A percentile compares a stretch with the other conserved stretches of the same genome.
These are phyloP conservation scores for Bos javanicus DNA, from an alignment of 2,113 vertebrate genomes.

Conservation along the genomic window DNA sequence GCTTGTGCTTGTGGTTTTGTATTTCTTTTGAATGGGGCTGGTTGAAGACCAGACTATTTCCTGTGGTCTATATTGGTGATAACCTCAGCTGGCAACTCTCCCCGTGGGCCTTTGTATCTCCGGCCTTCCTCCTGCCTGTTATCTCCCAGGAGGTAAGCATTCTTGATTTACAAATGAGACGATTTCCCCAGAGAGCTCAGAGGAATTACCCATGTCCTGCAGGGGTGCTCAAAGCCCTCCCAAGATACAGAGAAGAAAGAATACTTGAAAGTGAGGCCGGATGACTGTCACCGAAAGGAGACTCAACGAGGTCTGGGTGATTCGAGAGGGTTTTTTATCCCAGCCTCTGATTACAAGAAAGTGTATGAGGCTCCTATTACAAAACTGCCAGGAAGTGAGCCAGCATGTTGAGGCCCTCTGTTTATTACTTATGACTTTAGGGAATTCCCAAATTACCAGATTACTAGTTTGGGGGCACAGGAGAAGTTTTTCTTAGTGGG, in stretches of 20 bases:
- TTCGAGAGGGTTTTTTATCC: neutral
- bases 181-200: neutral
- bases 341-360: constrained; percentile 18
- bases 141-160: neutral
- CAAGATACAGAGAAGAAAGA: neutral
- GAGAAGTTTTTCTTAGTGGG: neutral
- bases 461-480: neutral
- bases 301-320: neutral
- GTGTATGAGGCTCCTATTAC: neutral
- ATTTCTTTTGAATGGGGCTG: neutral
- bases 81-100: neutral
- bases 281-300: neutral
- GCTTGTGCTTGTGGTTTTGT: neutral
- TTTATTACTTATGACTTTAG: neutral
- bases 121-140: neutral
- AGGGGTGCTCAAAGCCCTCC: neutral
- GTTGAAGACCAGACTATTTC: neutral
- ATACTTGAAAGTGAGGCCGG: neutral
- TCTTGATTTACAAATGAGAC: neutral
- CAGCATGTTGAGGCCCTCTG: neutral
- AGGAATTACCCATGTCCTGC: neutral
- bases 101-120: neutral
- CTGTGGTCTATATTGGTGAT: neutral
- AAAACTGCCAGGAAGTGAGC: neutral
- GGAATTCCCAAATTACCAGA: neutral